Conservation (phyloP, 1,140 invertebrate species). For the Bombus balteatus region DNA sequence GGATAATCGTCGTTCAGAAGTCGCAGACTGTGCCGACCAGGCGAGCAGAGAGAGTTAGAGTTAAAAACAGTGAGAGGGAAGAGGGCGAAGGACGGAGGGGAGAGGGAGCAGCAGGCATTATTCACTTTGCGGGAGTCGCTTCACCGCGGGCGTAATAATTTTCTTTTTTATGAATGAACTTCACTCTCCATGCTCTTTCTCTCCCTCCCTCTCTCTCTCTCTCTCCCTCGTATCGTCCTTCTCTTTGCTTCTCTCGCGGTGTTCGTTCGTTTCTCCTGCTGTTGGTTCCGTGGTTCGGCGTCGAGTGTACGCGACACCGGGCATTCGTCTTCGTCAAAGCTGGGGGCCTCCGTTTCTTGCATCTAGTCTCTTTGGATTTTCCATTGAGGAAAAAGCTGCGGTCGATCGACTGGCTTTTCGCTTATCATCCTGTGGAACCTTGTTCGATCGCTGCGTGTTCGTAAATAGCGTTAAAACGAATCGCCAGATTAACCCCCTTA, state of each 20-base stretch:
- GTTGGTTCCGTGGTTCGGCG: background rate
- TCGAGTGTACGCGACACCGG: conserved; percentile 30
- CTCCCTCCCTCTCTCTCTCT: background rate
- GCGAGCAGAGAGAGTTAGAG: conserved; percentile 16
- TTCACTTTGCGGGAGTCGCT: conserved; percentile 70
- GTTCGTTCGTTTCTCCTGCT: background rate
- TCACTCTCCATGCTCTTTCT: conserved; percentile 25
- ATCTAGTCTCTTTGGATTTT: background rate
- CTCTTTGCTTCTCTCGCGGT: background rate
- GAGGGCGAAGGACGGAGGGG: background rate
- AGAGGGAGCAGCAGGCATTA: conserved; percentile 56
- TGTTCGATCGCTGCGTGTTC: background rate
- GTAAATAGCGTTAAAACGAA: background rate
- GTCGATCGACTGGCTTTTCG: background rate
- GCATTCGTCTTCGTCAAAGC: conserved; percentile 55
- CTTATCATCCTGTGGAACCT: background rate
- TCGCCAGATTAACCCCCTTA: no score
- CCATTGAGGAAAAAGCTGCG: background rate
- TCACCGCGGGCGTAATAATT: conserved; percentile 64
- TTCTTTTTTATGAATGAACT: conserved; percentile 72
- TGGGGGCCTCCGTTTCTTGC: background rate
- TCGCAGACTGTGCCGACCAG: conserved; percentile 6
- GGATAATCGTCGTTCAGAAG: conserved; percentile 64
- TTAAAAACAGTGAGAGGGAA: background rate
- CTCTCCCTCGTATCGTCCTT: background rate